These are phyloP conservation scores for Hydroisotoma schaefferi DNA, from an alignment of 2,888 invertebrate species.

Conservation along the genomic window DNA sequence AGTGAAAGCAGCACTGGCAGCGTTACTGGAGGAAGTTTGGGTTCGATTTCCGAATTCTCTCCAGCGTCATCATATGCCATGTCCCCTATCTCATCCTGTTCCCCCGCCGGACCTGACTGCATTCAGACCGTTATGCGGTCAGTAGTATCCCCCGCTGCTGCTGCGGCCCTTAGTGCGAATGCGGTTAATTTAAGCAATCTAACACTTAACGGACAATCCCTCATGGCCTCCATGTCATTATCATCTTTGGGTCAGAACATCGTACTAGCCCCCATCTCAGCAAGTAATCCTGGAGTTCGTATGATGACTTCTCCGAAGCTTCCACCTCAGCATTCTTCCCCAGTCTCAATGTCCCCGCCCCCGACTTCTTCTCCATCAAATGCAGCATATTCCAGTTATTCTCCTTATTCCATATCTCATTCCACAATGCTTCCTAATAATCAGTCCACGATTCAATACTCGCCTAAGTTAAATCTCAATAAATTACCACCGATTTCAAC, in stretches of 20 bases:
- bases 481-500: slow-evolving; percentile 41
- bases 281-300: too few relatives aligned
- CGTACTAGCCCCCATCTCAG: slow-evolving; percentile 21
- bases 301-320: neutral
- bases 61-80: slow-evolving; percentile 45
- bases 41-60: slow-evolving; percentile 42
- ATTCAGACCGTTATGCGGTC: slow-evolving; percentile 47
- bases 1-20: slow-evolving; percentile 18
- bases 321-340: slow-evolving; percentile 7
- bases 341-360: slow-evolving; percentile 17
- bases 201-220: slow-evolving; percentile 26
- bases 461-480: slow-evolving; percentile 15
- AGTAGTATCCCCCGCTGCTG: slow-evolving; percentile 38
- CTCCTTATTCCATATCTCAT: slow-evolving; percentile 19
- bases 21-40: slow-evolving; percentile 10
- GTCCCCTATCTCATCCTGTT: slow-evolving; percentile 44
- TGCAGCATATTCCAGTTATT: slow-evolving; percentile 26
- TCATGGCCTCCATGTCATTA: slow-evolving; percentile 26
- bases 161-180: slow-evolving; percentile 27
- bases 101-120: slow-evolving; percentile 44
- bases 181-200: slow-evolving; percentile 28
- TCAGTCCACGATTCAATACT: neutral
- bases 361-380: slow-evolving; percentile 25
- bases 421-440: slow-evolving; percentile 3
- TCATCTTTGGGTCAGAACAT: slow-evolving; percentile 23